Conservation (phyloP, 2,888 invertebrate genomes). For the Leuctra nigra region DNA sequence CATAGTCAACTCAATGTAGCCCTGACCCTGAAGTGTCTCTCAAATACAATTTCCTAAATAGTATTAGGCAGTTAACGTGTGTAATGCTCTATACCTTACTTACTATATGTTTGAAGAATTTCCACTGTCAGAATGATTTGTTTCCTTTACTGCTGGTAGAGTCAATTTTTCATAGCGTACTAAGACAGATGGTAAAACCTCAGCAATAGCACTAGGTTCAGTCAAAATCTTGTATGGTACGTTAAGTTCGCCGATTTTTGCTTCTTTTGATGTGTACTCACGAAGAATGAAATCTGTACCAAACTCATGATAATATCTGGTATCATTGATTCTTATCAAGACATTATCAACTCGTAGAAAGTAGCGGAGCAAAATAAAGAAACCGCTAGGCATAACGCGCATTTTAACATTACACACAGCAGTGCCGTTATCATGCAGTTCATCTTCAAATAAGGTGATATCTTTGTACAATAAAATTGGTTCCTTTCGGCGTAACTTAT, state of each 20-base stretch:
- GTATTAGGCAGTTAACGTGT: no score
- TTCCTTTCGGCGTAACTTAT: constrained; percentile 80
- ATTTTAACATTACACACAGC: constrained; percentile 89
- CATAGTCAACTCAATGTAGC: no score
- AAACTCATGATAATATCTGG: constrained; percentile 74
- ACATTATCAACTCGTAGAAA: constrained; percentile 94
- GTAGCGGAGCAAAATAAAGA: constrained; percentile 83
- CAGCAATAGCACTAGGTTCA: constrained; percentile 61
- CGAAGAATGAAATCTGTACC: constrained; percentile 70
- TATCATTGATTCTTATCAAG: constrained; percentile 79
- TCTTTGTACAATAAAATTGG: constrained; percentile 93
- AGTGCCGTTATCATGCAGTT: constrained; percentile 95
- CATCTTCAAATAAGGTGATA: constrained; percentile 93
- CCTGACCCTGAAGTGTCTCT: no score
- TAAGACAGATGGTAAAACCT: constrained; percentile 53
- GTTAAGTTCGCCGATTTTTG: constrained; percentile 59
- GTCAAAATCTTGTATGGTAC: constrained; percentile 54
- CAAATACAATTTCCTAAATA: no score
- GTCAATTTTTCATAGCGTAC: constrained; percentile 43
- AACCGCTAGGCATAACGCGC: constrained; percentile 94
- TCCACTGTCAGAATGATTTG: neutral
- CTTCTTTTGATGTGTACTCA: constrained; percentile 76
- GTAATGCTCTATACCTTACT: no score
- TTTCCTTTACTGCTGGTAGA: constrained; percentile 28
- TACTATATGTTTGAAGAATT: neutral